phyloP scores from a whole-genome alignment of 2,797 vertebrate genomes.

The Diplodus puntazzo region DNA sequence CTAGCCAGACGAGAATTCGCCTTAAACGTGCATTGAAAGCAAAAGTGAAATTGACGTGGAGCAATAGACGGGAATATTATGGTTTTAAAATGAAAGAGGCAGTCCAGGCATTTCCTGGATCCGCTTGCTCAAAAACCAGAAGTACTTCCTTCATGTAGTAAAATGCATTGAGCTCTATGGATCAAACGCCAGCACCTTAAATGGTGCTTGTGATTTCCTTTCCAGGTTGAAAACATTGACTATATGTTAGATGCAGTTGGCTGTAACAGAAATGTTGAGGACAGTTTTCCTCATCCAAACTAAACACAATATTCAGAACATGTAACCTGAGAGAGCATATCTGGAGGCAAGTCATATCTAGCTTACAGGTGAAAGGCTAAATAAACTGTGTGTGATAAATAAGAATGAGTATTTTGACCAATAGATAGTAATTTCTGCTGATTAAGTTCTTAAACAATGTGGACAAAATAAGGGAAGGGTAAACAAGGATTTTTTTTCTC shows the following conservation, averaged over 20 bases:
- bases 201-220: conserved; percentile 6
- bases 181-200: background rate
- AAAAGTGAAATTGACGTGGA: conserved; percentile 21
- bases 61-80: background rate
- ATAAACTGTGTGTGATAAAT: background rate
- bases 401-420: background rate
- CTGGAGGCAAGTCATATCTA: background rate
- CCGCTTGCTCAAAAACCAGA: conserved; percentile 5
- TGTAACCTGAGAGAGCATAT: background rate
- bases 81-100: background rate
- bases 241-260: background rate
- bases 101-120: conserved; percentile 38
- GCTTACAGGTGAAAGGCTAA: background rate
- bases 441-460: background rate
- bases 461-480: background rate
- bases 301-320: background rate
- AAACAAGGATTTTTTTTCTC: background rate
- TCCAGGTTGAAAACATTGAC: background rate
- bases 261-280: background rate
- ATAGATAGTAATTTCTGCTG: background rate
- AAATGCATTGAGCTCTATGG: background rate
- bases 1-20: background rate
- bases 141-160: conserved; percentile 34
- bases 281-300: background rate
- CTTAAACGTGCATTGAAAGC: background rate